Evolutionary conservation across 1,140 invertebrate species (phyloP), one percentile per base, ranked within the genome.

Genomic region (Polypedilum pembai): DNA sequence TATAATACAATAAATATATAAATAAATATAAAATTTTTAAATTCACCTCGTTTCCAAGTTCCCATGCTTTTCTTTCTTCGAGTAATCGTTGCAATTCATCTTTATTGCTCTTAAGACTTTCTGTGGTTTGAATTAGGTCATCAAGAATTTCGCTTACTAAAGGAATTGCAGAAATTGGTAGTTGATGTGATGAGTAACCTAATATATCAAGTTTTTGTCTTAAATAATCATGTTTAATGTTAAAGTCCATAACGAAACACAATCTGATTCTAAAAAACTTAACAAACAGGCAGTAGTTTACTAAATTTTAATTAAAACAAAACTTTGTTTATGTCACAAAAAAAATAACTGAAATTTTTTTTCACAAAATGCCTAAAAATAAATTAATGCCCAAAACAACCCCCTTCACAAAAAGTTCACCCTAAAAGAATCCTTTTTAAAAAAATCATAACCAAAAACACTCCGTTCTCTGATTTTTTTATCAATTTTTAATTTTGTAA

Each of bases 111-210:
- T 89, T 86, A 5, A 92, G 80, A 79, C 87, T 90, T 77, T 91
- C 88, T 63, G 90, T 92, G 12, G 91, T 92, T 79, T 90, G 86
- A 56, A 92, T 83, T 65, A 93, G 82, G 83, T 93, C 91, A 21
- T 84, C 85, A 65, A 92, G 82, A 63, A 93, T 79, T 75, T 86
- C 86, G 79, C 90, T 87, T 69, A 92, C 88, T 56, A 93, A 79
- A 15, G 89, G 88, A 40, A 92, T 79, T 21, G 79, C 81, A 15
- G 80, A 74, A 0, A 82, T 76, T 0, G 81, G 81, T 65, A 82
- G 74, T 2, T 80, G 78, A 74, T 82, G 80, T 7, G 75, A 78
- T 20, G 17, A 18, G 75, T 79, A 82, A 18, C 81, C 81, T 76
- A 82, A 77, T 18, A 80, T 77, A 76, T 82, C 80, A 18, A 82